Evolutionary conservation across 2,113 vertebrate species (phyloP), one percentile per base, ranked within the genome.

Genomic region (Poeciliopsis occidentalis): DNA sequence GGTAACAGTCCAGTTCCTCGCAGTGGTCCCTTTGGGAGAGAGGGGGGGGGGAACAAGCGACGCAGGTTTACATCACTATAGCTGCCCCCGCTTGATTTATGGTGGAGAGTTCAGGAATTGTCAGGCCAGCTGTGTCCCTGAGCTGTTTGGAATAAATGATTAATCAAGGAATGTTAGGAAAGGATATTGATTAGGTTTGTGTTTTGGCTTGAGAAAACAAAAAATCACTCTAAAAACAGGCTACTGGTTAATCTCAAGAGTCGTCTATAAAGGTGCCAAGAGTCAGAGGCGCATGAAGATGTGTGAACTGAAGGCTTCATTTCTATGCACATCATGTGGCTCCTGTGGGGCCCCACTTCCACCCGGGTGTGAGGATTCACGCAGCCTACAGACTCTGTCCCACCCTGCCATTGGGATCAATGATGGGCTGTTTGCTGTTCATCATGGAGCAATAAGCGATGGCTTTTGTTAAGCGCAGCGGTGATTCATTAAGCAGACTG

Each of bases 381-480:
- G 85, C 88, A 24, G 8, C 37, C 27, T 0, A 1, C 29, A 47
- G 44, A 47, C 37, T 47, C 3, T 12, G 11, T 22, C 22, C 3
- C 27, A 27, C 29, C 63, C 80, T 39, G 72, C 83, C 89, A 90
- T 87, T 64, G 76, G 73, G 74, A 75, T 85, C 92, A 72, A 94
- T 94, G 83, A 95, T 93, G 86, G 91, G 64, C 87, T 92, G 73
- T 94, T 94, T 93, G 87, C 85, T 87, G 87, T 90, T 87, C 89
- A 93, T 95, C 88, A 95, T 83, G 4, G 87, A 86, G 92, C 90
- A 93, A 92, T 94, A 94, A 94, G 89, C 81, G 89, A 80, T 76
- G 75, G 89, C 88, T 81, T 92, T 83, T 89, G 79, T 47, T 47
- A 5, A 47, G 60, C 64, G 82, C 80, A 69, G 57, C 67, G 85